phyloP scores from a whole-genome alignment of 2,113 vertebrate genomes.

The Bufo gargarizans region DNA sequence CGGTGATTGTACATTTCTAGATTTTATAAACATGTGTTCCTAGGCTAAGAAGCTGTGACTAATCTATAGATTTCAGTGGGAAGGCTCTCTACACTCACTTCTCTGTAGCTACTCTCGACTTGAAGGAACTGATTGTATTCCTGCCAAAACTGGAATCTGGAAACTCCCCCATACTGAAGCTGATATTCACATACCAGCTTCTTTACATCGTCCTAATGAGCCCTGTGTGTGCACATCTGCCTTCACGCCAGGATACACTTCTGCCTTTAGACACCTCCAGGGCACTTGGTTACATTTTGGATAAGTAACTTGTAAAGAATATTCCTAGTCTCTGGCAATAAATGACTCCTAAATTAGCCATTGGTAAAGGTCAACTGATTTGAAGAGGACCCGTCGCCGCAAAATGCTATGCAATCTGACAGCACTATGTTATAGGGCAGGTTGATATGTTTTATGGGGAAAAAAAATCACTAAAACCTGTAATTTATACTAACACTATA shows the following conservation, averaged over 20 bases:
- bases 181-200: background rate
- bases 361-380: background rate
- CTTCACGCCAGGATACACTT: background rate
- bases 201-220: conserved; percentile 1
- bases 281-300: background rate
- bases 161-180: conserved; percentile 7
- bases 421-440: no score
- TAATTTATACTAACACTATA: no score
- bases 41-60: background rate
- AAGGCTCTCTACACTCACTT: background rate
- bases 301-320: background rate
- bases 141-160: conserved; percentile 38
- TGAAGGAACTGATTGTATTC: conserved; percentile 41
- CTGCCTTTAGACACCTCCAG: no score
- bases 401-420: no score
- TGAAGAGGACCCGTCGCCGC: no score
- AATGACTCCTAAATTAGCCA: no score
- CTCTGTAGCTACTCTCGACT: background rate
- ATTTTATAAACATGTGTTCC: background rate
- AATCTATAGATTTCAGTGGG: conserved; percentile 11
- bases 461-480: no score
- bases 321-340: background rate
- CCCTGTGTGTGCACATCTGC: background rate
- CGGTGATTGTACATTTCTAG: background rate
- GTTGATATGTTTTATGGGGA: no score